A percentile compares a stretch with the other conserved stretches of the same genome.
phyloP scores from a whole-genome alignment of 2,888 invertebrate species.

The Tanytarsus gracilentus region DNA sequence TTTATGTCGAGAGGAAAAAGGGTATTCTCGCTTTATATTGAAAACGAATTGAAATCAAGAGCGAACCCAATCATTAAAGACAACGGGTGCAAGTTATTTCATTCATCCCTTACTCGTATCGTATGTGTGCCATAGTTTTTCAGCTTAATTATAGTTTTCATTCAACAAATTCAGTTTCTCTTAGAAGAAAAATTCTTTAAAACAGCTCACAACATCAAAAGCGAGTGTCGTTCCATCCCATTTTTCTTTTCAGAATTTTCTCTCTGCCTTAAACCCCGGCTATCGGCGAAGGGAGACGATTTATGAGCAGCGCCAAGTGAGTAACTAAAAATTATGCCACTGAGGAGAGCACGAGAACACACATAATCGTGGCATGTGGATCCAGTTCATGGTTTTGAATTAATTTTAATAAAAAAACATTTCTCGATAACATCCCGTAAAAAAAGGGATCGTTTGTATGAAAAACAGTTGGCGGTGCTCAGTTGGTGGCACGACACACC shows the following conservation, averaged over 20 bases:
- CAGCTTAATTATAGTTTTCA: conserved; percentile 27
- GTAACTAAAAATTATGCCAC: not conserved
- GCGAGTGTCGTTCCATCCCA: conserved; percentile 1
- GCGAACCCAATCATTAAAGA: conserved; percentile 25
- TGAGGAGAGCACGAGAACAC: conserved; percentile 5
- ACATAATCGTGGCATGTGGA: conserved; percentile 2
- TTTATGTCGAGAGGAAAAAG: not conserved
- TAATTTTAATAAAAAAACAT: conserved; percentile 4
- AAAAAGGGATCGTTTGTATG: not conserved
- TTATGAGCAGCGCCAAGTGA: conserved; percentile 20
- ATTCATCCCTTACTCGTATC: conserved; percentile 4
- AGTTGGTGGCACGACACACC: not conserved
- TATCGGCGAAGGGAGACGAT: not conserved
- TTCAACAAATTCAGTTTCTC: not conserved
- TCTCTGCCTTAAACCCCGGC: not conserved
- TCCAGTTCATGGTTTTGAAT: not conserved
- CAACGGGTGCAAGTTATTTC: conserved; percentile 23
- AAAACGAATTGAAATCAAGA: conserved; percentile 5
- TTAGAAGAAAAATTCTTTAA: not conserved
- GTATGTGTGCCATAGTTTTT: conserved; percentile 17
- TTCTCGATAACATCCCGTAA: too few species aligned
- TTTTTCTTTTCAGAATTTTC: not conserved
- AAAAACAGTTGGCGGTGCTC: not conserved
- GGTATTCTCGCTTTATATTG: not conserved
- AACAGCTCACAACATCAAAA: conserved; percentile 13